Base-by-base conservation (phyloP, 2,113 vertebrate species). In the Girardinichthys multiradiatus region DNA sequence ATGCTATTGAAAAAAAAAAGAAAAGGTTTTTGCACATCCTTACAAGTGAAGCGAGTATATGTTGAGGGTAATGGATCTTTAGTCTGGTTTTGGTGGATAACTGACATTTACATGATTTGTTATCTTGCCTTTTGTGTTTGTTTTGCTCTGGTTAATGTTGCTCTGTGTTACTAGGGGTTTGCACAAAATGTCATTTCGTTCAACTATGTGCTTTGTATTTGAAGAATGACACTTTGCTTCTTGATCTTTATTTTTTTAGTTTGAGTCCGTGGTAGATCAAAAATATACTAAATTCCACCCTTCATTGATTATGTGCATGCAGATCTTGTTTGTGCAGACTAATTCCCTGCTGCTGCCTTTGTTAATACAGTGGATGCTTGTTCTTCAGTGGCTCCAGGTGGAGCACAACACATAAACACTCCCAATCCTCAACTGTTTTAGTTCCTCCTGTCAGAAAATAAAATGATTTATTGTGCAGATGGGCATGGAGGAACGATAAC, bases 401-500 rank as follows among this genome's bases (percentile, higher is more conserved):
- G 48, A 54, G 48, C 21, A 5, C 21, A 5, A 17, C 24, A 57
- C 48, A 57, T 21, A 45, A 33, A 65, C 57, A 75, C 37, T 48
- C 61, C 21, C 58, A n/a, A 17, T n/a, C 48, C 48, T 21, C 48
- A n/a, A 19, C 48, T 54, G 48, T 10, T 54, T n/a, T 54, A 54
- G 19, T 10, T 54, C 8, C 48, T 2, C 24, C 21, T 54, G 42
- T 54, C 51, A 57, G 33, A 80, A 61, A 64, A 68, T 79, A 37
- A 67, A 70, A 74, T 1, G 9, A 73, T 76, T 58, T 4, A 59
- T 67, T 35, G 48, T 51, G 15, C 74, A 80, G 80, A 84, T 48
- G 76, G 74, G 28, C 74, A 28, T 27, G 64, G 70, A 60, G 69
- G 72, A 79, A 70, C 6, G 66, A 83, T 66, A 76, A 72, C 81